Evolutionary conservation across 1,140 invertebrate species (phyloP), one percentile per base, ranked within the genome.

Genomic region (Drosophila cardini): DNA sequence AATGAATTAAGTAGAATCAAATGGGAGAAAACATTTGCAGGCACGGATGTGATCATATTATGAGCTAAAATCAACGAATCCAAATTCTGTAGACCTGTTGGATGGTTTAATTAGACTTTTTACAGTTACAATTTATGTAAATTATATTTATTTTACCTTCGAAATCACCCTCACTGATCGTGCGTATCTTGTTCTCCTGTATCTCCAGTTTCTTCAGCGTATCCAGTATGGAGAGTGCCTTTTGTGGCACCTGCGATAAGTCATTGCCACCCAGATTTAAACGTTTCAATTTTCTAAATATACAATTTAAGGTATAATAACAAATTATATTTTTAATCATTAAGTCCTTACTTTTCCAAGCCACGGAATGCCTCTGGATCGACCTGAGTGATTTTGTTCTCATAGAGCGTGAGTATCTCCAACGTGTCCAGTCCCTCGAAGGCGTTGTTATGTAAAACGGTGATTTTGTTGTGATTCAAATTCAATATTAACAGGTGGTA

Each of bases 401-500:
- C 97, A 91, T 98, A 98, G 13, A 98, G 92, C 43, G 96, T 97
- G 36, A 98, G 94, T 63, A 97, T 96, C 91, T 97, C 96, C 50
- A 97, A 93, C 4, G 96, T 97, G 70, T 97, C 96, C 73, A 98
- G 94, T 2, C 96, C 96, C 76, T 96, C 94, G 80, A 98, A 98
- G 15, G 96, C 96, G 58, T 94, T 94, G 40, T 94, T 94, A 78
- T 96, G 96, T 15, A 98, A 93, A 48, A 94, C 94, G 11, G 93
- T 94, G 68, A 97, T 95, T 83, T 96, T 96, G 91, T 98, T 98
- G 92, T 97, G 96, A 91, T 98, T 97, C 92, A 98, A 94, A 91
- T 97, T 98, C 11, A 98, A 93, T 76, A 97, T 97, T 40, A 97
- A 94, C 60, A 98, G 94, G 81, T 96, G 95, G 90, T 96, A 95